These are phyloP conservation scores for Pentamera pediparva DNA, from an alignment of 53 echinoderm and acorn worm species.

Conservation along the genomic window DNA sequence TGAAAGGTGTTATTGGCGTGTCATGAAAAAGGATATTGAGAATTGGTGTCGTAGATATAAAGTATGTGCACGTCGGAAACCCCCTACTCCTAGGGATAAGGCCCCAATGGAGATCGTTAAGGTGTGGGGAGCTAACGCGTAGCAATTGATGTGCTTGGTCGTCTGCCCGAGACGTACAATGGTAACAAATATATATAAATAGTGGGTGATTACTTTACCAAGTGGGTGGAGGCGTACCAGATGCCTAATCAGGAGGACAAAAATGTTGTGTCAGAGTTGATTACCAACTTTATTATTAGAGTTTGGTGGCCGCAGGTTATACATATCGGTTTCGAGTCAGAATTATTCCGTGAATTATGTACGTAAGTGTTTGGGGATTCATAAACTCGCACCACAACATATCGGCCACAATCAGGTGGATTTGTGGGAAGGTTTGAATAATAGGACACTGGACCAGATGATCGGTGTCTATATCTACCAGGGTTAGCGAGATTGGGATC, in stretches of 20 bases:
- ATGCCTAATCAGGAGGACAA: constrained; percentile 32
- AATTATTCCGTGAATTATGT: constrained; percentile 1
- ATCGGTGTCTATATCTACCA: background rate
- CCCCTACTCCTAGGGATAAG: background rate
- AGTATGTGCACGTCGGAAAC: constrained; percentile 4
- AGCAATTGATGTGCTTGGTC: constrained; percentile 41
- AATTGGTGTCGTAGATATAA: constrained; percentile 23
- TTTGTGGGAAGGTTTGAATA: constrained; percentile 24
- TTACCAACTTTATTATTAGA: constrained; percentile 9
- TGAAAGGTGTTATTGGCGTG: constrained; percentile 21
- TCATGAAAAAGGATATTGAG: constrained; percentile 6
- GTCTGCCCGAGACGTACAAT: constrained; percentile 30
- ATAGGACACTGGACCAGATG: constrained; percentile 23
- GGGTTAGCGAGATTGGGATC: constrained; percentile 24
- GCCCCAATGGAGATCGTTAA: constrained; percentile 14
- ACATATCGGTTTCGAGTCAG: constrained; percentile 26
- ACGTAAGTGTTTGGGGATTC: background rate
- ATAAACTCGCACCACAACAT: constrained; percentile 8
- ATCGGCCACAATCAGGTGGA: background rate
- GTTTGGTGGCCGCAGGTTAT: background rate
- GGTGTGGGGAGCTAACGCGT: constrained; percentile 29
- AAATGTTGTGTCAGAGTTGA: constrained; percentile 21
- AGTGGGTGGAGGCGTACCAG: constrained; percentile 26
- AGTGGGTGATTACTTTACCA: constrained; percentile 32
- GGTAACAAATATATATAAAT: constrained; percentile 31